phyloP scores from a whole-genome alignment of 2,888 invertebrate genomes.

The Apoda limacodes region DNA sequence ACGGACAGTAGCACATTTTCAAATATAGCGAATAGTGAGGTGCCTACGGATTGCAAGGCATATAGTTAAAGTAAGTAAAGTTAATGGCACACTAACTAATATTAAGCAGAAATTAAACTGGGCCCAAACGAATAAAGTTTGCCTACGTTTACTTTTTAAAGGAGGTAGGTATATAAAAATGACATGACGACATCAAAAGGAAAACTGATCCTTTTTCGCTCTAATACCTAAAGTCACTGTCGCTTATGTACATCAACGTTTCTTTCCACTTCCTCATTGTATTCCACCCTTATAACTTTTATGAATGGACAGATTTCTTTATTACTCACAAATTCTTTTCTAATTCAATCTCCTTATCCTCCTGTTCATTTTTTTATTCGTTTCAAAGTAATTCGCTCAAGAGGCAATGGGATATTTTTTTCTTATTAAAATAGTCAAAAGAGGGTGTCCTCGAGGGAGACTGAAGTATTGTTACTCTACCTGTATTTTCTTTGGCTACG shows the following conservation, averaged over 20 bases:
- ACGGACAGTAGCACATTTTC: too few relatives aligned
- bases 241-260: conserved; percentile 31
- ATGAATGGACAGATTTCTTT: conserved; percentile 58
- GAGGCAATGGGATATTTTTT: conserved; percentile 32
- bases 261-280: conserved; percentile 46
- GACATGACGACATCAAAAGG: conserved; percentile 62
- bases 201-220: conserved; percentile 59
- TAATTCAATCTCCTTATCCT: conserved; percentile 61
- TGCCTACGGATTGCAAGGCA: too few relatives aligned
- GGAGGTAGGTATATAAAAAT: too few relatives aligned
- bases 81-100: too few relatives aligned
- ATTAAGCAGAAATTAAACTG: too few relatives aligned
- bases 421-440: conserved; percentile 65
- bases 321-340: conserved; percentile 56
- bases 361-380: conserved; percentile 58
- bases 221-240: conserved; percentile 56
- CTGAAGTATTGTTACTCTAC: conserved; percentile 50
- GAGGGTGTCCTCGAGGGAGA: conserved; percentile 40
- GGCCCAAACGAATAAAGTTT: too few relatives aligned
- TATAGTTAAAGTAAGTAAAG: too few relatives aligned
- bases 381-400: conserved; percentile 56
- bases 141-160: too few relatives aligned
- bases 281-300: conserved; percentile 49
- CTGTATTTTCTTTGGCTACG: conserved; percentile 49
- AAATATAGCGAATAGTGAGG: too few relatives aligned